Conservation (phyloP, 1,140 invertebrate species). For the Neodiprion lecontei region DNA sequence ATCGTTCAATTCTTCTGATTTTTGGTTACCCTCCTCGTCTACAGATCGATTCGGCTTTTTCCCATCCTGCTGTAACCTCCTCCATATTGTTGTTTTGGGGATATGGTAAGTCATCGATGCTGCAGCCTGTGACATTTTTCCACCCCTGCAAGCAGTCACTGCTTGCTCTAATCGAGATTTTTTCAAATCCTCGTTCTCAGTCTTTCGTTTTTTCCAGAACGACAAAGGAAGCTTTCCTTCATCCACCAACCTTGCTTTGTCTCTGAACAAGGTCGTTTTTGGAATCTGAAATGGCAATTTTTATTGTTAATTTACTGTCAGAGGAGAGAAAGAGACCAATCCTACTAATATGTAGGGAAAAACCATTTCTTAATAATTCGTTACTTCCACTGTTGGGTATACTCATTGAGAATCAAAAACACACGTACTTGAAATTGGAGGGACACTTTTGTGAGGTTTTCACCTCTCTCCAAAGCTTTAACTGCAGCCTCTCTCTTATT, state of each 20-base stretch:
- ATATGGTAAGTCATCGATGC: slow-evolving; percentile 65
- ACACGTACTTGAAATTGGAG: slow-evolving; percentile 56
- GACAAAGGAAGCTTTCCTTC: slow-evolving; percentile 63
- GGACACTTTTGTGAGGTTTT: slow-evolving; percentile 66
- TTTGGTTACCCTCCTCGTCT: slow-evolving; percentile 9
- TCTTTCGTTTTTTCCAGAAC: slow-evolving; percentile 60
- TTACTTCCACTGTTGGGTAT: too few relatives aligned
- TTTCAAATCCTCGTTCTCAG: slow-evolving; percentile 60
- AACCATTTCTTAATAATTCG: too few relatives aligned
- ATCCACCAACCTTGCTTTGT: slow-evolving; percentile 63
- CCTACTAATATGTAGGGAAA: not conserved
- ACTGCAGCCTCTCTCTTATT: slow-evolving; percentile 62
- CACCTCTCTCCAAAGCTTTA: slow-evolving; percentile 63
- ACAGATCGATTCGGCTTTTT: slow-evolving; percentile 21
- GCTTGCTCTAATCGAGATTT: slow-evolving; percentile 64
- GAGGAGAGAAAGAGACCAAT: not conserved
- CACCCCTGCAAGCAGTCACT: slow-evolving; percentile 63
- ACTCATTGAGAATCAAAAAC: not conserved
- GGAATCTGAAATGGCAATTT: slow-evolving; percentile 57
- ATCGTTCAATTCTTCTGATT: slow-evolving; percentile 24
- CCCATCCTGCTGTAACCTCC: slow-evolving; percentile 59
- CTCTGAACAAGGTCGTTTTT: slow-evolving; percentile 67
- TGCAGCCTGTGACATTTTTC: slow-evolving; percentile 67
- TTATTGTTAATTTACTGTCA: slow-evolving; percentile 13
- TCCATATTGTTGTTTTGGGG: slow-evolving; percentile 70